Conservation (phyloP, 2,797 vertebrate species). For the Cyprinodon diabolis region DNA sequence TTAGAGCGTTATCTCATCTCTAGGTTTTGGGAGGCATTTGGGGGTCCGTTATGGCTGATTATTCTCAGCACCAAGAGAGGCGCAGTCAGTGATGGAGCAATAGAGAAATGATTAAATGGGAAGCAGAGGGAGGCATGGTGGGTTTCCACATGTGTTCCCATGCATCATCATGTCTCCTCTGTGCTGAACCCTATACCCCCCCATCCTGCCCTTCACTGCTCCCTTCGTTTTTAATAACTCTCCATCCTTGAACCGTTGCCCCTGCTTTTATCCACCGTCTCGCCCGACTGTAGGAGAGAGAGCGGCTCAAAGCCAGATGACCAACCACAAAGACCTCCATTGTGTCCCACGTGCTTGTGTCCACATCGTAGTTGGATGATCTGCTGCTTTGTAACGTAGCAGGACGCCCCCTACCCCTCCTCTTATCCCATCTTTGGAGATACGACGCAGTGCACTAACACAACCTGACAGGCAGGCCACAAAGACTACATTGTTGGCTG, state of each 20-base stretch:
- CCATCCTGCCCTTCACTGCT: constrained; percentile 38
- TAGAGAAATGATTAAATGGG: constrained; percentile 34
- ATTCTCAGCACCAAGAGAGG: constrained; percentile 36
- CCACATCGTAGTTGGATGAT: constrained; percentile 68
- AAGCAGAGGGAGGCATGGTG: constrained; percentile 18
- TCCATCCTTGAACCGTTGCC: constrained; percentile 64
- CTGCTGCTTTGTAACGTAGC: constrained; percentile 73
- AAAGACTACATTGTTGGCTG: constrained; percentile 59
- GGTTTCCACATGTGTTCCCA: constrained; percentile 48
- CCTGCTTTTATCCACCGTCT: constrained; percentile 22
- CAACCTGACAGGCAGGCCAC: constrained; percentile 76
- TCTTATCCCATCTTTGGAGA: constrained; percentile 50
- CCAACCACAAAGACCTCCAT: constrained; percentile 81
- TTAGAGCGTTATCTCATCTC: constrained; percentile 50
- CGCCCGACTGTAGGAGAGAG: constrained; percentile 41
- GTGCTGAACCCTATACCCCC: constrained; percentile 2
- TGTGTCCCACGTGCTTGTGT: constrained; percentile 76
- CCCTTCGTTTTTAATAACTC: constrained; percentile 69
- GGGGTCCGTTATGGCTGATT: constrained; percentile 35
- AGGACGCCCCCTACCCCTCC: constrained; percentile 57
- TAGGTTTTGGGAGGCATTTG: constrained; percentile 39
- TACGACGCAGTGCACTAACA: constrained; percentile 66
- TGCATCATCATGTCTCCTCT: constrained; percentile 58
- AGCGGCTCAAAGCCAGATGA: constrained; percentile 77
- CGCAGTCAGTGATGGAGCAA: constrained; percentile 34